These are phyloP conservation scores for Mionectes macconnelli DNA, from an alignment of 2,113 vertebrate species.

Conservation along the genomic window DNA sequence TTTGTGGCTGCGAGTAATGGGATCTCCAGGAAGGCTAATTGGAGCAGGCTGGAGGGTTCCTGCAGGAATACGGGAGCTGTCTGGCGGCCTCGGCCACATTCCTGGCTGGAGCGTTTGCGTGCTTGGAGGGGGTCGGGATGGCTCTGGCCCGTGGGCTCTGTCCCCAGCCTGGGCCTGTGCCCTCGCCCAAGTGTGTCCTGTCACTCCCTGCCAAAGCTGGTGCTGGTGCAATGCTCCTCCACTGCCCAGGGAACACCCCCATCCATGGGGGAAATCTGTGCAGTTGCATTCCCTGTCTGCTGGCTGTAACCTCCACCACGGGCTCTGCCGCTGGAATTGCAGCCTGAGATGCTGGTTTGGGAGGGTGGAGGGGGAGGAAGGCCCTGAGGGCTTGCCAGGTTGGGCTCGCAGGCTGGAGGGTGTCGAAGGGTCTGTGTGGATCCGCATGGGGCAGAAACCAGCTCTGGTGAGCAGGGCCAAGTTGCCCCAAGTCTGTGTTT, in stretches of 20 bases:
- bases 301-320: rapidly evolving
- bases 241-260: rapidly evolving
- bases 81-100: not conserved
- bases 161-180: not conserved
- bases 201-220: not conserved
- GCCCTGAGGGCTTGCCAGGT: rapidly evolving
- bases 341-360: rapidly evolving
- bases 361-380: not conserved
- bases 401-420: rapidly evolving
- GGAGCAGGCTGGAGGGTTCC: not conserved
- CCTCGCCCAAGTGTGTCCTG: not conserved
- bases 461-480: not conserved
- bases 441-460: rapidly evolving
- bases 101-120: not conserved
- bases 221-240: rapidly evolving
- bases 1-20: conserved; percentile 52
- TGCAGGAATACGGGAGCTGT: conserved; percentile 11
- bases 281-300: not conserved
- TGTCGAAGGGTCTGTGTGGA: not conserved
- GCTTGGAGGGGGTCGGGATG: not conserved
- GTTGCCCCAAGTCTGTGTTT: not conserved
- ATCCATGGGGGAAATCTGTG: rapidly evolving
- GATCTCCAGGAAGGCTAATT: conserved; percentile 47
- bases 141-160: not conserved
- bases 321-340: not conserved